These are phyloP conservation scores for Sardina pilchardus DNA, from an alignment of 2,113 vertebrate species.

Conservation along the genomic window DNA sequence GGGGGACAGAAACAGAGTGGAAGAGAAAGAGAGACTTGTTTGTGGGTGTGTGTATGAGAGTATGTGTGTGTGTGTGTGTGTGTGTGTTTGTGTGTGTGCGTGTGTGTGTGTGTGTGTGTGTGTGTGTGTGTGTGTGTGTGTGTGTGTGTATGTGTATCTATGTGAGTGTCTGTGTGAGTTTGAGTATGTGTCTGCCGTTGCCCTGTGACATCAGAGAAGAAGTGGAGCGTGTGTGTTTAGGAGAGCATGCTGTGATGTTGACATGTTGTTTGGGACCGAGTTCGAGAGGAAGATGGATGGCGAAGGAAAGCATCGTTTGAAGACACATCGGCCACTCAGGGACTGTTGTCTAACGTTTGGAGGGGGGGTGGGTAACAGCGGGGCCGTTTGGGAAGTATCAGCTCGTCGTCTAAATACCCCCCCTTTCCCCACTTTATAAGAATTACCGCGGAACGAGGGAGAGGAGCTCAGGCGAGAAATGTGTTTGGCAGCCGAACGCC, in stretches of 20 bases:
- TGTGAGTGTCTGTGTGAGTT: neutral
- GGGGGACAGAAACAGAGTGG: no score
- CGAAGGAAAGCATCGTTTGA: neutral
- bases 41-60: no score
- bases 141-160: neutral
- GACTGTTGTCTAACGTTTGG: neutral
- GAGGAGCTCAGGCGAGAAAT: neutral
- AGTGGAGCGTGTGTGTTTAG: neutral
- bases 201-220: neutral
- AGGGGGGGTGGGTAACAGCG: neutral
- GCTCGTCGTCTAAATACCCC: neutral
- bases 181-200: no score
- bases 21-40: neutral
- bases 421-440: neutral
- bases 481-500: neutral
- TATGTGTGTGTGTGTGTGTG: no score
- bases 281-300: neutral
- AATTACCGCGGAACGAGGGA: neutral
- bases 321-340: neutral
- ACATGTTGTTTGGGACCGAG: neutral
- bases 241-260: neutral
- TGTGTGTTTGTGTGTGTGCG: no score
- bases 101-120: no score
- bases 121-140: no score
- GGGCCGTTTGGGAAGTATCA: neutral